These are phyloP conservation scores for Nineta flava DNA, from an alignment of 2,888 invertebrate genomes.

Conservation along the genomic window DNA sequence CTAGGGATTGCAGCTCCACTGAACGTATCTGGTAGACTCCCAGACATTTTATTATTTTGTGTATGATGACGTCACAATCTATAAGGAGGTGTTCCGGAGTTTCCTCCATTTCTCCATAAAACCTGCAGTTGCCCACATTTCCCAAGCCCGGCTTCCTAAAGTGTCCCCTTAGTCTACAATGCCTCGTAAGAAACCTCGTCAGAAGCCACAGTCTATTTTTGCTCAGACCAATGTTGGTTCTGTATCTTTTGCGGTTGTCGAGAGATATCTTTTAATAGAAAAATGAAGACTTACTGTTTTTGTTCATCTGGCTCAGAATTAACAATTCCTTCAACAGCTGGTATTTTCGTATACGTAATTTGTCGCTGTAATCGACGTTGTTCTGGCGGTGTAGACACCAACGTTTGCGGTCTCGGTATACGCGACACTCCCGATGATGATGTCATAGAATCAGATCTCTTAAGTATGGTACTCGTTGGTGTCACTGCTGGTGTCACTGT, in stretches of 20 bases:
- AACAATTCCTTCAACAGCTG: constrained; percentile 8
- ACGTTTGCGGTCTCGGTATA: constrained; percentile 22
- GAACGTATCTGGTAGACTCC: too few relatives aligned
- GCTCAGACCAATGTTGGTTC: background rate
- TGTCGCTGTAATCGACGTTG: constrained; percentile 25
- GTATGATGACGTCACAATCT: too few relatives aligned
- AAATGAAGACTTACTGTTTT: background rate
- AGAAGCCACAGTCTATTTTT: too few relatives aligned
- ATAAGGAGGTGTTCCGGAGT: too few relatives aligned
- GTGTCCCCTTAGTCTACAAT: too few relatives aligned
- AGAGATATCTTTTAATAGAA: too few relatives aligned
- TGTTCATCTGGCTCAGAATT: background rate
- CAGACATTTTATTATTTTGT: too few relatives aligned
- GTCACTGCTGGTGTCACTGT: background rate
- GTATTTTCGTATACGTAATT: constrained; percentile 28
- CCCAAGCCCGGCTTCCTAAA: too few relatives aligned
- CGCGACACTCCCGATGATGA: constrained; percentile 16
- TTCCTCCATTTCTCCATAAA: too few relatives aligned
- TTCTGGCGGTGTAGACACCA: constrained; percentile 23
- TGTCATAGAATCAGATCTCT: background rate
- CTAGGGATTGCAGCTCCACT: too few relatives aligned
- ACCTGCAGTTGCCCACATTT: too few relatives aligned
- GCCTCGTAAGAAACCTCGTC: too few relatives aligned
- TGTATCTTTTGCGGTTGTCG: background rate
- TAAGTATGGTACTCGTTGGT: background rate